These are phyloP conservation scores for Drosophila koepferae DNA, from an alignment of 2,888 invertebrate genomes.

Conservation along the genomic window DNA sequence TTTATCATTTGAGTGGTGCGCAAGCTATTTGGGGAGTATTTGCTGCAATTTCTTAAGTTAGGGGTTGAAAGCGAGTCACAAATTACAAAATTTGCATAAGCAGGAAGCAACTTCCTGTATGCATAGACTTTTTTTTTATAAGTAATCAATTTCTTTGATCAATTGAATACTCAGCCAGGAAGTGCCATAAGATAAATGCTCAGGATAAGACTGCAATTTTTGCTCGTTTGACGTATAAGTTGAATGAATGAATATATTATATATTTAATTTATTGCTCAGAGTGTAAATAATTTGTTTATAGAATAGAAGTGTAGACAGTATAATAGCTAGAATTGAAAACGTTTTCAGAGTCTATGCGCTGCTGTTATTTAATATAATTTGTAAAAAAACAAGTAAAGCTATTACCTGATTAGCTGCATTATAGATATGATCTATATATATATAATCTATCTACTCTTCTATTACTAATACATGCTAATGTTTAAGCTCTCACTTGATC, in stretches of 20 bases:
- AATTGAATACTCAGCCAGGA: background rate
- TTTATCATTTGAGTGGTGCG: background rate
- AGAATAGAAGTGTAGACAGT: background rate
- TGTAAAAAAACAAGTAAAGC: too few species aligned
- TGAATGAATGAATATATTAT: background rate
- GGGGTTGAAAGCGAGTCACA: constrained; percentile 45
- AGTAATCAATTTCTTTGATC: background rate
- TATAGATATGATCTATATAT: too few species aligned
- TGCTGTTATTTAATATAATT: too few species aligned
- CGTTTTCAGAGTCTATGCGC: background rate
- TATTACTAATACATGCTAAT: background rate
- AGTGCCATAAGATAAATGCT: background rate
- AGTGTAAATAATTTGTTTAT: background rate
- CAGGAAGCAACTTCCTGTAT: constrained; percentile 30
- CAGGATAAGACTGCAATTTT: too few species aligned
- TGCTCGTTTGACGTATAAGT: too few species aligned
- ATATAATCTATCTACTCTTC: background rate
- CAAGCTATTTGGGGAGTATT: constrained; percentile 16
- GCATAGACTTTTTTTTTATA: background rate
- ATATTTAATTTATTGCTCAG: background rate
- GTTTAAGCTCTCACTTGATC: background rate
- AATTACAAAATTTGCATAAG: constrained; percentile 38
- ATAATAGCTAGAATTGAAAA: background rate
- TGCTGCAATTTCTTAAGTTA: constrained; percentile 21
- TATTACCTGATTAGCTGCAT: too few species aligned